Percentiles rank a stretch among this genome's conserved stretches.
Conservation (phyloP, 1,140 invertebrate species). For the Pseudomyrmex pallidus region DNA sequence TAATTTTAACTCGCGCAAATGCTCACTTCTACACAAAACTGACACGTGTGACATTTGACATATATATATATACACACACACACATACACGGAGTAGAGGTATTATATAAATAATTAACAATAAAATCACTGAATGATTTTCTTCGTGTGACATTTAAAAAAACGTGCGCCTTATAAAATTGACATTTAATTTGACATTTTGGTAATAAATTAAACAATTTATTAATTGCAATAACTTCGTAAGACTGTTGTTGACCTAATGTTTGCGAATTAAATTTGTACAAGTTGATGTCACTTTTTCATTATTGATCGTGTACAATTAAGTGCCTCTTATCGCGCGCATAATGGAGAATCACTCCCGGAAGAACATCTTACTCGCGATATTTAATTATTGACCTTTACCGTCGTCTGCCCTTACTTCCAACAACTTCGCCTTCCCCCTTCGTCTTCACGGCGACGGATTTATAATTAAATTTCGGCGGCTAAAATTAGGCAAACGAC, state of each 20-base stretch:
- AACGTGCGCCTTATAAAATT: too few relatives aligned
- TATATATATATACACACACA: too few relatives aligned
- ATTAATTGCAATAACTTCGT: too few relatives aligned
- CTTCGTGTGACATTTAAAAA: too few relatives aligned
- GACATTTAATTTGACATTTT: too few relatives aligned
- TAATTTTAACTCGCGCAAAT: conserved; percentile 26
- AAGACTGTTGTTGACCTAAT: too few relatives aligned
- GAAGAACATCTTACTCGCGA: not conserved
- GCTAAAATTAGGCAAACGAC: conserved; percentile 27
- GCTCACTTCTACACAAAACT: not conserved
- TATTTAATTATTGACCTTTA: conserved; percentile 39
- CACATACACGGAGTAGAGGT: too few relatives aligned
- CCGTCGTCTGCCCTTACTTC: not conserved
- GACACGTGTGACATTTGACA: not conserved
- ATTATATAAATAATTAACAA: too few relatives aligned
- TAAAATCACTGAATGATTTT: too few relatives aligned
- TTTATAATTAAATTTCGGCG: conserved; percentile 32
- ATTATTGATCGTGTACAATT: not conserved
- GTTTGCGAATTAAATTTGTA: too few relatives aligned
- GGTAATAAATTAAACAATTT: too few relatives aligned
- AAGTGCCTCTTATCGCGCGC: not conserved
- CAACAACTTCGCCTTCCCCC: not conserved
- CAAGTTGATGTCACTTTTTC: not conserved
- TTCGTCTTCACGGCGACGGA: conserved; percentile 8
- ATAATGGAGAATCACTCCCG: not conserved